Conservation (phyloP, 2,113 vertebrate species). For the Theropithecus gelada region DNA sequence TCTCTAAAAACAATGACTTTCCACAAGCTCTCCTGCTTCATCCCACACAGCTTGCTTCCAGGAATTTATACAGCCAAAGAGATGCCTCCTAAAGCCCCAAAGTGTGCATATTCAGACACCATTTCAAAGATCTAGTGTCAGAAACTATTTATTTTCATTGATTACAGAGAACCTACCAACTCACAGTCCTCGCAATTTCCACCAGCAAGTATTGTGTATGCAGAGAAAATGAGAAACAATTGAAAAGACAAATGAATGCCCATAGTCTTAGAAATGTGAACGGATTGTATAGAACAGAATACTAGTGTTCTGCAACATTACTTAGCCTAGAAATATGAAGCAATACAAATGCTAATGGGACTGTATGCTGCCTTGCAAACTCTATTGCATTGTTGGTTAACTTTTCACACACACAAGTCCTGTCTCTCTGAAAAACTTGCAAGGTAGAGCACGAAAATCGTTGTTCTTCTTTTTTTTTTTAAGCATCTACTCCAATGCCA, state of each 20-base stretch:
- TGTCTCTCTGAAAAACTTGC: constrained; percentile 1
- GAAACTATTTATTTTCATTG: constrained; percentile 73
- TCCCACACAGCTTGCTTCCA: neutral
- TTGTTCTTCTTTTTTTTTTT: neutral
- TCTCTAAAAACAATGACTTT: neutral
- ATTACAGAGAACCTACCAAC: constrained; percentile 70
- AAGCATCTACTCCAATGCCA: neutral
- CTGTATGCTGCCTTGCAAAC: constrained; percentile 58
- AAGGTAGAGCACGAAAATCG: neutral
- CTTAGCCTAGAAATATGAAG: constrained; percentile 81
- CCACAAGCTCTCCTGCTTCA: neutral
- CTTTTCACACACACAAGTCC: neutral
- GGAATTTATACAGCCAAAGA: neutral
- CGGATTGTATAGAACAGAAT: constrained; percentile 59
- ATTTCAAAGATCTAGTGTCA: constrained; percentile 56
- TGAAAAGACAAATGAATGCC: constrained; percentile 74
- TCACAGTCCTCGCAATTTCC: constrained; percentile 51
- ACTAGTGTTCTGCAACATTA: constrained; percentile 68
- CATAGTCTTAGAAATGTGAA: constrained; percentile 66
- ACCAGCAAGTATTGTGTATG: constrained; percentile 58
- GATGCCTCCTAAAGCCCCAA: neutral
- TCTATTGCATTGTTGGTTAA: neutral
- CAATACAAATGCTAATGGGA: constrained; percentile 76
- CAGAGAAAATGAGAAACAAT: constrained; percentile 74
- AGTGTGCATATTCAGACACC: constrained; percentile 15